Percentiles rank a stretch among this genome's conserved stretches.
Conservation (phyloP, 35 echinoderm and acorn worm genomes). For the Acanthaster planci region DNA sequence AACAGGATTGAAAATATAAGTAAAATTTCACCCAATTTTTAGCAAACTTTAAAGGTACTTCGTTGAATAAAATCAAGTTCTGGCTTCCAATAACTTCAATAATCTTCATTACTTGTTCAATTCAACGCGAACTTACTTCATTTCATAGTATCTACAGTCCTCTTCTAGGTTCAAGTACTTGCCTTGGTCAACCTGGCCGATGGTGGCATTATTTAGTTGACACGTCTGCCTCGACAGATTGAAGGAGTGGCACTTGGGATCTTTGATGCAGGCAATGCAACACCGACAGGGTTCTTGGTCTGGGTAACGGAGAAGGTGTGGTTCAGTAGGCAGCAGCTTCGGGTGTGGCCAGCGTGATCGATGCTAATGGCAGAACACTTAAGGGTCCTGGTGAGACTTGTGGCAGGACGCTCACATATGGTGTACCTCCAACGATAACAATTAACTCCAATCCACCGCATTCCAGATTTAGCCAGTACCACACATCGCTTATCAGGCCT, state of each 20-base stretch:
- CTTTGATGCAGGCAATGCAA: neutral
- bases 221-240: conserved; percentile 11
- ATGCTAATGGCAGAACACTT: neutral
- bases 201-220: conserved; percentile 22
- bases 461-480: neutral
- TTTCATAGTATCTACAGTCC: neutral
- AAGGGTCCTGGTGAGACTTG: neutral
- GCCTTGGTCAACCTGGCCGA: conserved; percentile 2
- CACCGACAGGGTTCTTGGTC: neutral
- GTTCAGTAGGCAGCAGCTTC: neutral
- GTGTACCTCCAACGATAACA: neutral
- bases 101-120: too few species aligned
- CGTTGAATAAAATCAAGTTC: too few species aligned
- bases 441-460: neutral
- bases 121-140: too few species aligned
- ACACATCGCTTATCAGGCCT: neutral
- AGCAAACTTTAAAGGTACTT: too few species aligned
- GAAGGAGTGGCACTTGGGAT: conserved; percentile 14
- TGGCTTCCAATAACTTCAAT: too few species aligned
- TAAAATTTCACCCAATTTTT: too few species aligned
- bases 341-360: neutral
- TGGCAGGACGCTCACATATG: neutral
- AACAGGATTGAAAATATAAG: too few species aligned
- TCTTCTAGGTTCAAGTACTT: neutral
- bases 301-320: neutral